A percentile compares a stretch with the other conserved stretches of the same genome.
These are phyloP conservation scores for Diploptera punctata DNA, from an alignment of 2,888 invertebrate genomes.

Conservation along the genomic window DNA sequence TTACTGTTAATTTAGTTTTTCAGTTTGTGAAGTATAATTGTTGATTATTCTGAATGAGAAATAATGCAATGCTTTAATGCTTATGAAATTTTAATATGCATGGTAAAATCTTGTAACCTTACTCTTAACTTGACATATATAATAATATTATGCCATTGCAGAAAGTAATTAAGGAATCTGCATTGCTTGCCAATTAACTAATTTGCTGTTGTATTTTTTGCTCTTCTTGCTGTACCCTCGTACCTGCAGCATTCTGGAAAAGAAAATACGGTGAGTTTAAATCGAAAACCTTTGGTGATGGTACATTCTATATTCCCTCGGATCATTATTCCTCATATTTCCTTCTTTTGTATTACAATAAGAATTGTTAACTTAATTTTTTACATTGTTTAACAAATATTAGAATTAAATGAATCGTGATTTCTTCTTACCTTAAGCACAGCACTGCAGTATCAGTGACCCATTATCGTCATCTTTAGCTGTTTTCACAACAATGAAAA, in stretches of 20 bases:
- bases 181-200: slow-evolving; percentile 31
- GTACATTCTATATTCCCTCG: too few relatives aligned
- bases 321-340: too few relatives aligned
- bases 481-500: too few relatives aligned
- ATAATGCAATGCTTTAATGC: not conserved
- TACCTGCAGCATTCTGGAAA: slow-evolving; percentile 80
- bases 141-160: slow-evolving; percentile 6
- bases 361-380: too few relatives aligned
- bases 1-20: too few relatives aligned
- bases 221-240: slow-evolving; percentile 50
- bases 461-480: too few relatives aligned
- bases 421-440: too few relatives aligned
- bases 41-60: not conserved
- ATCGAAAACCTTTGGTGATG: not conserved
- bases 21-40: not conserved
- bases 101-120: not conserved
- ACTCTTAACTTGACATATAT: slow-evolving; percentile 7
- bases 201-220: slow-evolving; percentile 44
- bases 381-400: too few relatives aligned
- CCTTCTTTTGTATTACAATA: too few relatives aligned
- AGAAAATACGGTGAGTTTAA: slow-evolving; percentile 78
- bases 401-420: too few relatives aligned
- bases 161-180: slow-evolving; percentile 2
- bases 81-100: not conserved
- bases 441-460: too few relatives aligned